Conservation (phyloP, 2,113 vertebrate genomes). For the Ceyx margarethae region DNA sequence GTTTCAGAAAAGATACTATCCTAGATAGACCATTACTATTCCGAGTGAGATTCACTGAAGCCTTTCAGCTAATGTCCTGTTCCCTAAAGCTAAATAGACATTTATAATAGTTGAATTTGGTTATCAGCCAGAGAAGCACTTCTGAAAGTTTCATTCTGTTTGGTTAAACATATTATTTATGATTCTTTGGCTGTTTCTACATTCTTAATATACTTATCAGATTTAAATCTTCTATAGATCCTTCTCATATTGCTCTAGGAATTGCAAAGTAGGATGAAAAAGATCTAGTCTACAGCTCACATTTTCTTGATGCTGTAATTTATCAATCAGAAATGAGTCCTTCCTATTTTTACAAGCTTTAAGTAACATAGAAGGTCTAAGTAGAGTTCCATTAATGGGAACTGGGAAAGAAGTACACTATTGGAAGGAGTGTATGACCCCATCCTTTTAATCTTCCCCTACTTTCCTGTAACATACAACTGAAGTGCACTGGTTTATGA, state of each 20-base stretch:
- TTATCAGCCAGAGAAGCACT: neutral
- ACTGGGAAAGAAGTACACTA: neutral
- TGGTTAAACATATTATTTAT: neutral
- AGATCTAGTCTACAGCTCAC: neutral
- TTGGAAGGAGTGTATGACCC: neutral
- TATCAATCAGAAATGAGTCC: neutral
- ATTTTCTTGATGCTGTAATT: neutral
- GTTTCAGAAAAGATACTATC: neutral
- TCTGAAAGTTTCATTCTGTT: neutral
- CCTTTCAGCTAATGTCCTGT: neutral
- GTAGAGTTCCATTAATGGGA: neutral
- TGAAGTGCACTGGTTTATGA: neutral
- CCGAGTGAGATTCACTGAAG: neutral
- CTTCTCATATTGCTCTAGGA: neutral
- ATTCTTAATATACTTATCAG: neutral
- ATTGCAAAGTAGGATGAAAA: neutral
- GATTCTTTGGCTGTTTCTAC: neutral
- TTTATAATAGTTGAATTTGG: neutral
- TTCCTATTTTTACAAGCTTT: neutral
- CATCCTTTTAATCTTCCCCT: accelerated
- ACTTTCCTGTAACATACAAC: neutral
- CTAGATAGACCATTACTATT: neutral
- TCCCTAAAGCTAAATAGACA: neutral
- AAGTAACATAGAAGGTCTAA: neutral
- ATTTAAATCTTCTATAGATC: neutral